These are phyloP conservation scores for Scaptomyza pallida DNA, from an alignment of 1,140 invertebrate species.

Conservation along the genomic window DNA sequence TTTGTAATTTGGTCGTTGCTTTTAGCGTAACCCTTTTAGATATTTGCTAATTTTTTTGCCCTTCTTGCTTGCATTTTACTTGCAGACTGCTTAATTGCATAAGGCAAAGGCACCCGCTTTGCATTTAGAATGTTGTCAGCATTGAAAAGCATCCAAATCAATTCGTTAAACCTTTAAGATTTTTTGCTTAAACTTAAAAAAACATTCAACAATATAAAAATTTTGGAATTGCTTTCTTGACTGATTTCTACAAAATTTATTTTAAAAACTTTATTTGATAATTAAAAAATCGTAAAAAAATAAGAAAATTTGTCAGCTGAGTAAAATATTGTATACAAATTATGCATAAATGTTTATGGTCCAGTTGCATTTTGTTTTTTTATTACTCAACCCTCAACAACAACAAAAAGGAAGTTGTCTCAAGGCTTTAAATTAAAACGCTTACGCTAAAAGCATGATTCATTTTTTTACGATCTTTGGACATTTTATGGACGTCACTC, in stretches of 20 bases:
- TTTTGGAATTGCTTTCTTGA: not conserved
- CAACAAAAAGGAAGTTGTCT: not conserved
- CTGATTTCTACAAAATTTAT: constrained; percentile 1
- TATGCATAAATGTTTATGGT: constrained; percentile 32
- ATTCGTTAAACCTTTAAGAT: constrained; percentile 2
- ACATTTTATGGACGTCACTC: constrained; percentile 58
- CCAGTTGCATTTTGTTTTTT: constrained; percentile 35
- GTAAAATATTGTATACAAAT: constrained; percentile 30
- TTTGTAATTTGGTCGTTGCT: constrained; percentile 70
- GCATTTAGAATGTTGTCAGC: constrained; percentile 46
- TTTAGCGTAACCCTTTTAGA: constrained; percentile 49
- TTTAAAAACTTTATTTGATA: not conserved
- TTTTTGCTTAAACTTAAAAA: not conserved
- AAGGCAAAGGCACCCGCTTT: constrained; percentile 54
- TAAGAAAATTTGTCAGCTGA: not conserved
- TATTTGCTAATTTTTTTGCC: constrained; percentile 55
- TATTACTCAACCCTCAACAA: constrained; percentile 22
- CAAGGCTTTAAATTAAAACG: constrained; percentile 51
- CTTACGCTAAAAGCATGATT: constrained; percentile 39
- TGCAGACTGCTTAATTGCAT: constrained; percentile 78
- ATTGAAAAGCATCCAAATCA: not conserved
- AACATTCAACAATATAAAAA: not conserved
- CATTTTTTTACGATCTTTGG: constrained; percentile 61
- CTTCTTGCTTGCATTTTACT: constrained; percentile 54
- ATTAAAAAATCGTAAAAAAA: constrained; percentile 33